Percentiles rank a stretch among this genome's conserved stretches.
These are phyloP conservation scores for Semaprochilodus insignis DNA, from an alignment of 2,797 vertebrate species.

Conservation along the genomic window DNA sequence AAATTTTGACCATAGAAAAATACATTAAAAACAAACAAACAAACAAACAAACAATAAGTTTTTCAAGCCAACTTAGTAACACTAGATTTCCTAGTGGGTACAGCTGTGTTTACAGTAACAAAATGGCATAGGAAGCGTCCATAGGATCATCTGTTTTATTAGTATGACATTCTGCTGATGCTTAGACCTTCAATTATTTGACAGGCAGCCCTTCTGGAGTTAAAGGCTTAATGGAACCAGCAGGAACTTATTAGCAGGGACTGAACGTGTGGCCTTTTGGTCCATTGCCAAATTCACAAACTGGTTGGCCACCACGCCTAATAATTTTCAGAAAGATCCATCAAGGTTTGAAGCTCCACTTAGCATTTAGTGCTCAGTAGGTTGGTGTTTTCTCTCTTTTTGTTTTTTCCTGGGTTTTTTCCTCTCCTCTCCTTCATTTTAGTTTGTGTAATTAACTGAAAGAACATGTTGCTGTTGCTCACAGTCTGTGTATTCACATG, in stretches of 20 bases:
- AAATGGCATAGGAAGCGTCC: too few species aligned
- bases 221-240: background rate
- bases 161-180: background rate
- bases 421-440: conserved; percentile 40
- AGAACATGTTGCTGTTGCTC: conserved; percentile 35
- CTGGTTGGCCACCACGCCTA: background rate
- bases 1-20: too few species aligned
- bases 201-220: background rate
- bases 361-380: conserved; percentile 45
- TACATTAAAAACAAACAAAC: too few species aligned
- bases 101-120: background rate
- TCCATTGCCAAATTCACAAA: conserved; percentile 37
- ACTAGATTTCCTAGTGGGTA: too few species aligned
- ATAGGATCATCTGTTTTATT: conserved; percentile 53
- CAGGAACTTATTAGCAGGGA: conserved; percentile 15
- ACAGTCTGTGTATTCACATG: conserved; percentile 44
- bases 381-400: conserved; percentile 56
- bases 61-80: too few species aligned
- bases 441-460: conserved; percentile 38
- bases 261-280: conserved; percentile 25
- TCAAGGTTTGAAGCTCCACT: background rate
- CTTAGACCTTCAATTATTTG: background rate
- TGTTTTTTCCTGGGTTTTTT: conserved; percentile 46
- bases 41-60: too few species aligned
- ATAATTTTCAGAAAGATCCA: background rate